Percentiles rank a stretch among this genome's conserved stretches.
phyloP scores from a whole-genome alignment of 2,113 vertebrate species.

The Psittacula cyanocephala region DNA sequence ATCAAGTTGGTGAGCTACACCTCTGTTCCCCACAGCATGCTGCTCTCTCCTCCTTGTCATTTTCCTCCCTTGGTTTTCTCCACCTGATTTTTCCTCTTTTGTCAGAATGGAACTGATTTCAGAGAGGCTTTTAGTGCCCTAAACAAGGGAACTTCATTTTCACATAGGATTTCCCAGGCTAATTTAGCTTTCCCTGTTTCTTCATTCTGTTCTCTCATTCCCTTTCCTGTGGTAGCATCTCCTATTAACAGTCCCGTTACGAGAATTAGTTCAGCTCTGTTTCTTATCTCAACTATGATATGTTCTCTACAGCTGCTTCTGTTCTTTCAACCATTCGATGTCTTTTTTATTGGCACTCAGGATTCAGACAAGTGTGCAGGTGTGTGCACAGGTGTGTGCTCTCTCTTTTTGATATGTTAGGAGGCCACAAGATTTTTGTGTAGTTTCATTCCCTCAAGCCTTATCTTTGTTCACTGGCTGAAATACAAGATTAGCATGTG shows the following conservation, averaged over 20 bases:
- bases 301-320: neutral
- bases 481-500: neutral
- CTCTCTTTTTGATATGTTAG: neutral
- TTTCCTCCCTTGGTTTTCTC: neutral
- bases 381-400: neutral
- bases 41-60: neutral
- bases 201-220: neutral
- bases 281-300: neutral
- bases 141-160: neutral
- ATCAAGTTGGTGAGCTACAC: slow-evolving; percentile 87
- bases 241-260: neutral
- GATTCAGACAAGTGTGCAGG: neutral
- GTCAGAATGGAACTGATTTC: neutral
- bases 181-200: neutral
- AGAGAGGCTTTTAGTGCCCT: neutral
- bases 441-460: neutral
- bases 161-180: neutral
- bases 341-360: neutral
- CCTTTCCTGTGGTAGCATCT: neutral
- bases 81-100: neutral
- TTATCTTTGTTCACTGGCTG: neutral
- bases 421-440: neutral
- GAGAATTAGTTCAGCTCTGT: neutral
- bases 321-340: neutral
- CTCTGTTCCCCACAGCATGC: neutral